These are phyloP conservation scores for Papilio gigon DNA, from an alignment of 2,888 invertebrate genomes.

Conservation along the genomic window DNA sequence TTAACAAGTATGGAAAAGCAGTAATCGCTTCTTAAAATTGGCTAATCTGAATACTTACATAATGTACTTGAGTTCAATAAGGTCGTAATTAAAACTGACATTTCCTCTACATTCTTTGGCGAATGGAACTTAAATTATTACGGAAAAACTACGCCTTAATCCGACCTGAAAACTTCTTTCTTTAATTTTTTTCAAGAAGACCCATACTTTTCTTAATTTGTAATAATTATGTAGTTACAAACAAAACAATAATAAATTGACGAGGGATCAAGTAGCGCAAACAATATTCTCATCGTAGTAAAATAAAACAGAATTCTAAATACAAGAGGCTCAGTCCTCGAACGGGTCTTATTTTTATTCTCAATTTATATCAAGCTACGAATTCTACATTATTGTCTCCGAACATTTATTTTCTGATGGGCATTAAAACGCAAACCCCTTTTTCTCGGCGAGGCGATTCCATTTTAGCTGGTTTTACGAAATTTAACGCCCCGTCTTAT, in stretches of 20 bases:
- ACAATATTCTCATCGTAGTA: slow-evolving; percentile 12
- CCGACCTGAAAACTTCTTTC: background rate
- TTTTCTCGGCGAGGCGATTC: slow-evolving; percentile 77
- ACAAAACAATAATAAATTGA: background rate
- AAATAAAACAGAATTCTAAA: slow-evolving; percentile 47
- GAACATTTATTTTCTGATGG: slow-evolving; percentile 80
- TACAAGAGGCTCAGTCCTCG: slow-evolving; percentile 55
- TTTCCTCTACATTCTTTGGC: background rate
- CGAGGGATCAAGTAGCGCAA: background rate
- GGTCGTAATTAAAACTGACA: background rate
- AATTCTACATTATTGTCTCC: slow-evolving; percentile 82
- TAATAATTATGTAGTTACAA: background rate
- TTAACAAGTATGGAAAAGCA: slow-evolving; percentile 24
- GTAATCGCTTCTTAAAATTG: background rate
- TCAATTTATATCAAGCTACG: slow-evolving; percentile 78
- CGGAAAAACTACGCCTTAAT: background rate
- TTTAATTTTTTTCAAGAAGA: background rate
- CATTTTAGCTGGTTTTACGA: slow-evolving; percentile 82
- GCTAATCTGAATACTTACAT: background rate
- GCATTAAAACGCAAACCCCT: slow-evolving; percentile 81
- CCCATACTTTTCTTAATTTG: background rate
- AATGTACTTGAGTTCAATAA: background rate
- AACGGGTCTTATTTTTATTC: slow-evolving; percentile 75
- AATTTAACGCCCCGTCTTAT: slow-evolving; percentile 76
- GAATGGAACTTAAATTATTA: background rate